Base-by-base conservation (phyloP, 2,888 invertebrate genomes). In the Dicyrtoma fusca region DNA sequence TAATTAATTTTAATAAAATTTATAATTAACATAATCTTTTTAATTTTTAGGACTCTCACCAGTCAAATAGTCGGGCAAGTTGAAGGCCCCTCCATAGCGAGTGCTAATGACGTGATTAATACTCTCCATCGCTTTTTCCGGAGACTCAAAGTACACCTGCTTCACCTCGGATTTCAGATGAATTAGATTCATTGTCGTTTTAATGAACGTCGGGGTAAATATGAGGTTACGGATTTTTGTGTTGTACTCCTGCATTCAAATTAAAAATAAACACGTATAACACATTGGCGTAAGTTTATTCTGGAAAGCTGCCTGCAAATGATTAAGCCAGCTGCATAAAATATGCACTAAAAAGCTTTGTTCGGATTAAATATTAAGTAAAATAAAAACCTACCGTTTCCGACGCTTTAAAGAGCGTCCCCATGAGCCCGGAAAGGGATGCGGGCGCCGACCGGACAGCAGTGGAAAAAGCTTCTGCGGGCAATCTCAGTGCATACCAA, bases 181-280 rank as follows among this genome's bases (percentile, higher is more conserved):
- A 13, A 55, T 26, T 42, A 71, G 14, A 14, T 42, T 62, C 45
- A 63, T 14, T 0, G 42, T 44, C 17, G 49, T 13, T n/a, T 63
- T 71, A 3, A 71, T 44, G 63, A 63, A 71, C 4, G 34, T 42
- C 1, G 62, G 57, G 1, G 70, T 62, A 25, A 71, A 71, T 17
- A 71, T 71, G 13, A 71, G 25, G 17, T 63, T 63, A 10, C 63
- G 47, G 19, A 71, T 62, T 44, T 63, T 71, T 26, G 70, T 71
- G 53, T 63, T 71, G 34, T 63, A 71, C n/a, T 71, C 70, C 70
- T 71, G 11, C 5, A 63, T 45, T 42, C 23, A 26, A 26, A 6
- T 57, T 57, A 11, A 6, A 14, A n/a, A 17, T 3, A 61, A 42
- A 2, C 14, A 17, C 34, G 4, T 11, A 61, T 19, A 42, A 59